Conservation (phyloP, 2,797 vertebrate species). For the Tadarida brasiliensis region DNA sequence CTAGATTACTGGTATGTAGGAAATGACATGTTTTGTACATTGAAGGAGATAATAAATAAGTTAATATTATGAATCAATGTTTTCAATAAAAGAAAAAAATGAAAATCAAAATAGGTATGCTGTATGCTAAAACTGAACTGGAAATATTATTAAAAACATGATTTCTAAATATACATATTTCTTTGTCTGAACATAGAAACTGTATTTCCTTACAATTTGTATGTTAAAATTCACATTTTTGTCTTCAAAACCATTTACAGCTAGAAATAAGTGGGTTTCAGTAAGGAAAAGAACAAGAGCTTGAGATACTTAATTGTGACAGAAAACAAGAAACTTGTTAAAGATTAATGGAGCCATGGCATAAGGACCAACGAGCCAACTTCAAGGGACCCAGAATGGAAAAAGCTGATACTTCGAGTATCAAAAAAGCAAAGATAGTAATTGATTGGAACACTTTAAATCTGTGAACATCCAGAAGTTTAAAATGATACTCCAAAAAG, state of each 20-base stretch:
- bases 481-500: not conserved
- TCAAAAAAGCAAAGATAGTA: not conserved
- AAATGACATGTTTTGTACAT: not conserved
- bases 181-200: not conserved
- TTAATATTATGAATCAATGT: not conserved
- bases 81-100: not conserved
- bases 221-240: not conserved
- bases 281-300: not conserved
- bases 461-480: not conserved
- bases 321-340: not conserved
- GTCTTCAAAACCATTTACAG: not conserved
- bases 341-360: not conserved
- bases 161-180: not conserved
- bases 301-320: not conserved
- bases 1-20: not conserved
- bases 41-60: not conserved
- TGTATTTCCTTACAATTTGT: not conserved
- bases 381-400: not conserved
- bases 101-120: not conserved
- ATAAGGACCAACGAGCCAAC: not conserved
- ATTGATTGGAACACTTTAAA: not conserved
- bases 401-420: not conserved
- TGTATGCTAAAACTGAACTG: not conserved
- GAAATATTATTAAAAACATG: slow-evolving; percentile 7
- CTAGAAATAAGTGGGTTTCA: not conserved